Percentiles rank a stretch among this genome's conserved stretches.
These are phyloP conservation scores for Orthosia gracilis DNA, from an alignment of 2,888 invertebrate genomes.

Conservation along the genomic window DNA sequence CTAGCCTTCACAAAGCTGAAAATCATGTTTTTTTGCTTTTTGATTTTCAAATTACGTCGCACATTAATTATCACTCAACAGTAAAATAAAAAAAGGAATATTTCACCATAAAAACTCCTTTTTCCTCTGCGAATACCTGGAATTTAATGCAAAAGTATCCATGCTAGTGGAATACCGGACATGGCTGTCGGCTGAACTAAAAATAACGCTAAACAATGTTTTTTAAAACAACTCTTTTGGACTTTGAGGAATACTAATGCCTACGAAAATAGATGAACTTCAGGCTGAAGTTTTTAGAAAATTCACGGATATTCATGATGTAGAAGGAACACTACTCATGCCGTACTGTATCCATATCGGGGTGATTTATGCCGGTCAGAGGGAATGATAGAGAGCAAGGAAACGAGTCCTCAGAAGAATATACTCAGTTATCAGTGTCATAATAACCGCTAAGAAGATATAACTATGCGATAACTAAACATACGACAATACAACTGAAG, in stretches of 20 bases:
- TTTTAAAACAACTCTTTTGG: slow-evolving; percentile 19
- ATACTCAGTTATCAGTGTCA: background rate
- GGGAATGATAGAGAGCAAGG: background rate
- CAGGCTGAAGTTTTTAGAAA: background rate
- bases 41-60: too few species aligned
- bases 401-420: background rate
- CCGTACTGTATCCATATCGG: background rate
- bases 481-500: slow-evolving; percentile 40
- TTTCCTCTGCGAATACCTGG: slow-evolving; percentile 7
- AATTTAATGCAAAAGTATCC: slow-evolving; percentile 37
- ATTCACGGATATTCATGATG: background rate
- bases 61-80: slow-evolving; percentile 1
- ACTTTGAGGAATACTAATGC: slow-evolving; percentile 14
- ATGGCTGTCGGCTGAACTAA: slow-evolving; percentile 28
- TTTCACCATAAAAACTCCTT: slow-evolving; percentile 4
- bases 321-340: background rate
- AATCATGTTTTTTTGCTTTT: too few species aligned
- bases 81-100: background rate
- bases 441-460: slow-evolving; percentile 5
- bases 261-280: background rate
- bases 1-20: too few species aligned
- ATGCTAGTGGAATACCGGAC: slow-evolving; percentile 35
- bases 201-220: slow-evolving; percentile 37
- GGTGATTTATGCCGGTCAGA: too few species aligned
- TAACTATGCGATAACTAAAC: slow-evolving; percentile 25